These are phyloP conservation scores for Clanis bilineata DNA, from an alignment of 2,888 invertebrate genomes.

Conservation along the genomic window DNA sequence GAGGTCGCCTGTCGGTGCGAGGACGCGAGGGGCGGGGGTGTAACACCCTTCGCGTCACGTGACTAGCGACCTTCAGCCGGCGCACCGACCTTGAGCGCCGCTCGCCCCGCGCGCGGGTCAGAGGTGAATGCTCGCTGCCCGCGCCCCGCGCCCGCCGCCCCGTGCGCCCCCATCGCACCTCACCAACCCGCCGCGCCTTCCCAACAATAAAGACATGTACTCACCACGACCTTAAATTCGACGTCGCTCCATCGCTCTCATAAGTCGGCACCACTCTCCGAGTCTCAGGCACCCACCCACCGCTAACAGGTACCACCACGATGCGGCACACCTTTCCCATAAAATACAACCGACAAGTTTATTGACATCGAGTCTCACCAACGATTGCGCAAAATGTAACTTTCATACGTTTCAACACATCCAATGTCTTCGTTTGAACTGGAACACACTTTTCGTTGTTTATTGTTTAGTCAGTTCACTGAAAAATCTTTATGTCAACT, in stretches of 20 bases:
- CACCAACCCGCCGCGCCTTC: constrained; percentile 51
- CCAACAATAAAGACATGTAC: constrained; percentile 54
- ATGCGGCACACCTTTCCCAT: constrained; percentile 81
- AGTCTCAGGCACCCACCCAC: constrained; percentile 59
- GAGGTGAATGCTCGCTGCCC: constrained; percentile 76
- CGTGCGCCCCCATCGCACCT: constrained; percentile 54
- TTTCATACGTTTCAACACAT: constrained; percentile 53
- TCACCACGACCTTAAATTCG: constrained; percentile 65
- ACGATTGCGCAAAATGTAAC: constrained; percentile 69
- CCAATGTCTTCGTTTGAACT: constrained; percentile 53
- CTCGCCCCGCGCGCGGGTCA: constrained; percentile 79
- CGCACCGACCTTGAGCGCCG: constrained; percentile 80
- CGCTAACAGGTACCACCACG: constrained; percentile 71
- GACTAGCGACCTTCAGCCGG: constrained; percentile 79
- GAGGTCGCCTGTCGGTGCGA: constrained; percentile 21
- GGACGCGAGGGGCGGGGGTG: constrained; percentile 57
- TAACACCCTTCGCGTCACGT: constrained; percentile 78
- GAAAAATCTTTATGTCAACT: constrained; percentile 56
- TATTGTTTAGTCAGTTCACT: constrained; percentile 58
- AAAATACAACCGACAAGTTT: constrained; percentile 81
- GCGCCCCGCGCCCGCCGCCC: constrained; percentile 60
- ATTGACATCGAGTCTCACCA: constrained; percentile 78
- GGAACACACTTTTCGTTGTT: constrained; percentile 54
- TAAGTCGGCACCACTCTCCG: constrained; percentile 37
- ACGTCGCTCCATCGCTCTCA: constrained; percentile 53